Evolutionary conservation across 64 coral and sea anemone species (phyloP), one percentile per base, ranked within the genome.

Genomic region (Actinia tenebrosa): DNA sequence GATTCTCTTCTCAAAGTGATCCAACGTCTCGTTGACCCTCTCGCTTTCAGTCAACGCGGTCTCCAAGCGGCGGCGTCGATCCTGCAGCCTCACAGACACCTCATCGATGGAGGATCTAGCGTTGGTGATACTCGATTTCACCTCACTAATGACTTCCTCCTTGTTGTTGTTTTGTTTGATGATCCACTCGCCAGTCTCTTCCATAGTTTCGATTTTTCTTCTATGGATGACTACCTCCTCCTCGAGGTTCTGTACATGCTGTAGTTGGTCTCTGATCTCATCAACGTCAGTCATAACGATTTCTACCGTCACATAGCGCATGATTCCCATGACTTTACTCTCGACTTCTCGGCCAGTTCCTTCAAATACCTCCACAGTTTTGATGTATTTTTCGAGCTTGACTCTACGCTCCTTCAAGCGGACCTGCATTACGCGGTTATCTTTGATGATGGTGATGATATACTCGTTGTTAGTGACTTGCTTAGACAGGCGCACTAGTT

Each of bases 101-200:
- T 96, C 94, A 77, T 96, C 85, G 16, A 96, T 90, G 3, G 91
- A 89, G 30, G 91, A 88, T 44, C 81, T 92, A 62, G 94, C 94
- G 52, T 86, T 80, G 13, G 91, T 88, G 52, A 96, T 93, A 58
- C 83, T 96, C 16, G 94, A 93, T 52, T 92, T 90, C 56, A 96
- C 89, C 20, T 96, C 94, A 22, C 91, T 90, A 17, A 96, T 93
- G 47, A 96, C 94, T 69, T 96, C 94, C 9, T 79, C 86, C 22
- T 96, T 90, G 37, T 89, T 89, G 26, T 87, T 84, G 60, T 92
- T 96, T 81, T 92, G 88, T 46, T 88, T 92, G 18, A 96, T 93
- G 84, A 96, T 96, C 94, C 94, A 96, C 77, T 96, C 94, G 11
- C 94, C 94, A 14, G 91, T 96, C 79, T 96, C 94, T 69, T 92